Evolutionary conservation across 2,113 vertebrate genomes (phyloP), one percentile per base, ranked within the genome.

Genomic region (Scortum barcoo): DNA sequence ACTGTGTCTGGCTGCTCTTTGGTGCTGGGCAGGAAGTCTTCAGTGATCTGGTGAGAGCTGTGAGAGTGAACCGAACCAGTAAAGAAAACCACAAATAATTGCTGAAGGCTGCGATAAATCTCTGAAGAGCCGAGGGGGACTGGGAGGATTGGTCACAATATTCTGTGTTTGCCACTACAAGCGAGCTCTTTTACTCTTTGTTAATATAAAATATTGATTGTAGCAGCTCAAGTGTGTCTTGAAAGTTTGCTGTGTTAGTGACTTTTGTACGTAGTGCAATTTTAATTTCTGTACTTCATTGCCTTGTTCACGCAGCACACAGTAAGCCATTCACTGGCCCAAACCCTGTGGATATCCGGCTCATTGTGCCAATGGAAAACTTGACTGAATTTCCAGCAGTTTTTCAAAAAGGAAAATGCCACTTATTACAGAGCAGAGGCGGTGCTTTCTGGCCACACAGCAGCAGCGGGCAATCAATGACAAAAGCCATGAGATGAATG

Each of bases 331-430:
- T 89, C 75, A 83, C 79, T 57, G 77, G 78, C 62, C 44, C 66
- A 58, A 20, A 78, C 26, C 53, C 63, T 62, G 70, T 54, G 87
- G 66, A 85, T 78, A 73, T 76, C 65, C 82, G 83, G 75, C 84
- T 66, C 51, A 12, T 7, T 58, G 70, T 20, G 40, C 82, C 56
- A 60, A 54, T 16, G 91, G 88, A 93, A 93, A 93, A 83, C 46
- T 33, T 91, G 84, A 92, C 62, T 22, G 28, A 28, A 73, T 82
- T 92, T 91, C 85, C 88, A 86, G 89, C 67, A 67, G 65, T 54
- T 68, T 78, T 72, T 76, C 5, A 80, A 50, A 53, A 75, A 70
- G 78, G 57, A 83, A 86, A 89, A 83, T 61, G 54, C 24, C 75
- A 70, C 78, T 85, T 79, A 87, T 69, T 85, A 72, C 63, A 78